Evolutionary conservation across 2,113 vertebrate species (phyloP), one percentile per base, ranked within the genome.

Genomic region (Eira barbara): DNA sequence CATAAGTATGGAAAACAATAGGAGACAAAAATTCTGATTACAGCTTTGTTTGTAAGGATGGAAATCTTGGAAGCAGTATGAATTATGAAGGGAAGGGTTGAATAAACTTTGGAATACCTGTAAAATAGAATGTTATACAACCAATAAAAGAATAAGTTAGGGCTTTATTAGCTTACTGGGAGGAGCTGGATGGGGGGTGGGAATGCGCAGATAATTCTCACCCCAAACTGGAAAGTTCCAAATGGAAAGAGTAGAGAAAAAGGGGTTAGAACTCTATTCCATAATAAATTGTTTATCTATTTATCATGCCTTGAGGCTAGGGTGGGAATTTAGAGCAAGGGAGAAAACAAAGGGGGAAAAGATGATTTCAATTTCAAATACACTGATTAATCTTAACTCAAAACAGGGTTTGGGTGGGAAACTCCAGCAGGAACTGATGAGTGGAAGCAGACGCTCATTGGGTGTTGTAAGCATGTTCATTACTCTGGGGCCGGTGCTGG

Each of bases 361-460:
- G 79, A 86, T 55, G 5, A 96, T 92, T 97, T 96, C 79, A 90
- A 63, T 81, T 92, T 95, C 52, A 92, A 94, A 83, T 82, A 17
- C 49, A 90, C 31, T 74, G 95, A 92, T 69, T 79, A 95, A 91
- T 85, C 59, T 89, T 95, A 89, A 96, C 45, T 90, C 61, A 42
- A 78, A 94, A 42, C 80, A 94, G 79, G 39, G 20, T 1, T 49
- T 63, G 71, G 42, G 52, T 20, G 78, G 89, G 90, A 81, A 96
- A 74, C 57, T 81, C 11, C 84, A 83, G 42, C 88, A 80, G 74
- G 59, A 92, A 74, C 42, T 25, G 61, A 83, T 39, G 83, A 20
- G 49, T 1, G 12, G 86, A 67, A 78, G 49, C 23, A 74, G 59
- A 87, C 65, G 57, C 10, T 47, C 52, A 52, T 23, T 82, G 29